Conservation (phyloP, 2,888 invertebrate genomes). For the Mythimna vitellina region DNA sequence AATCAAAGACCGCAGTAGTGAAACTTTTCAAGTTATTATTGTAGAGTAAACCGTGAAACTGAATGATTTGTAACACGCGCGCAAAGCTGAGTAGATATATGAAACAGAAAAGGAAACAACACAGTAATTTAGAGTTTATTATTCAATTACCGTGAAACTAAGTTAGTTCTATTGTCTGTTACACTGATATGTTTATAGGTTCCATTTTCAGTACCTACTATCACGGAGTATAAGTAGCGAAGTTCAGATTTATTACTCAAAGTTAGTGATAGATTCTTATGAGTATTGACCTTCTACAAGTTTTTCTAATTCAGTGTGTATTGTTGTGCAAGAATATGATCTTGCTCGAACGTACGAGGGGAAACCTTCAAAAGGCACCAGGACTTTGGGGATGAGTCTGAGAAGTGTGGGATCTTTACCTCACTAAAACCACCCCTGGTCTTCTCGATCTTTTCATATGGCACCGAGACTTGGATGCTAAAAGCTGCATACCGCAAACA, state of each 20-base stretch:
- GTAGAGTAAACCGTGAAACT: too few relatives aligned
- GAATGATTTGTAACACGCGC: neutral
- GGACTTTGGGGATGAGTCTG: too few relatives aligned
- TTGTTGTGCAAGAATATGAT: conserved; percentile 2
- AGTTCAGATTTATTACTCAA: conserved; percentile 30
- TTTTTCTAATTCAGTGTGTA: conserved; percentile 7
- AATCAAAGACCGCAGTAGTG: too few relatives aligned
- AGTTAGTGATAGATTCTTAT: conserved; percentile 1
- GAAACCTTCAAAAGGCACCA: too few relatives aligned
- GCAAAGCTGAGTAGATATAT: neutral
- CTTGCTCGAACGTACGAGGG: neutral
- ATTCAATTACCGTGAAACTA: neutral
- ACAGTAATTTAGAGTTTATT: neutral
- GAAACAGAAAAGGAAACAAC: neutral
- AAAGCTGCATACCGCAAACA: too few relatives aligned
- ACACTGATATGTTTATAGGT: conserved; percentile 10
- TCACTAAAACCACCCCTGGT: too few relatives aligned
- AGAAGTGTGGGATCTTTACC: too few relatives aligned
- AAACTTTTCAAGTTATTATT: too few relatives aligned
- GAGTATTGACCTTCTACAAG: conserved; percentile 20
- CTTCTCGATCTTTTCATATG: too few relatives aligned
- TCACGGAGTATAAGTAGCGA: conserved; percentile 23
- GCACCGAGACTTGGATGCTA: too few relatives aligned
- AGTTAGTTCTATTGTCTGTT: neutral
- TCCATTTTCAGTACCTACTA: conserved; percentile 12